Percentiles rank a stretch among this genome's conserved stretches.
These are phyloP conservation scores for Rhea americana DNA, from an alignment of 2,113 vertebrate species.

Conservation along the genomic window DNA sequence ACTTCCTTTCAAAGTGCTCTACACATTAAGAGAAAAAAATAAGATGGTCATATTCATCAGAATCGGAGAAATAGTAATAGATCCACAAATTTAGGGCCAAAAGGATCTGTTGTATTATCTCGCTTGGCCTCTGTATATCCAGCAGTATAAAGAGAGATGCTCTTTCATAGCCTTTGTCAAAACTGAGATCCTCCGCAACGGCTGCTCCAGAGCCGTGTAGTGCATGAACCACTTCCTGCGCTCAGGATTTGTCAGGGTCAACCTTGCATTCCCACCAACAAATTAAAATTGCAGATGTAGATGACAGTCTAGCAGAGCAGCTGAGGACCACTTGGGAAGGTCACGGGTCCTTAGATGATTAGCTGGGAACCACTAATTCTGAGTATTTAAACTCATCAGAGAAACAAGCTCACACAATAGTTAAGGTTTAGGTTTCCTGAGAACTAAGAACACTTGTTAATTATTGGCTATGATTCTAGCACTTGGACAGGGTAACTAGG, in stretches of 20 bases:
- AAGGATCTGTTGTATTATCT: background rate
- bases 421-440: background rate
- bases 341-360: background rate
- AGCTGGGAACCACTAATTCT: background rate
- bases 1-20: background rate
- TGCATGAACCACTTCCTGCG: background rate
- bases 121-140: background rate
- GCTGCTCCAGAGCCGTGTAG: too few species aligned
- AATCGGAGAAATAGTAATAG: background rate
- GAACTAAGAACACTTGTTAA: background rate
- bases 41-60: background rate
- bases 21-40: slow-evolving; percentile 17
- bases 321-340: background rate
- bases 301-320: background rate
- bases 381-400: background rate
- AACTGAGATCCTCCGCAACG: too few species aligned
- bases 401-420: background rate
- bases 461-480: background rate
- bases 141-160: background rate
- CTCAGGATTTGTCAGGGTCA: background rate
- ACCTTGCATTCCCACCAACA: accelerated
- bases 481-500: background rate
- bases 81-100: background rate
- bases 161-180: background rate
- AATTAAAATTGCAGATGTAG: background rate